A percentile compares a stretch with the other conserved stretches of the same genome.
Evolutionary conservation across 30 jellyfish, hydroid and myxozoan species (phyloP).

Genomic region (Hydra vulgaris): DNA sequence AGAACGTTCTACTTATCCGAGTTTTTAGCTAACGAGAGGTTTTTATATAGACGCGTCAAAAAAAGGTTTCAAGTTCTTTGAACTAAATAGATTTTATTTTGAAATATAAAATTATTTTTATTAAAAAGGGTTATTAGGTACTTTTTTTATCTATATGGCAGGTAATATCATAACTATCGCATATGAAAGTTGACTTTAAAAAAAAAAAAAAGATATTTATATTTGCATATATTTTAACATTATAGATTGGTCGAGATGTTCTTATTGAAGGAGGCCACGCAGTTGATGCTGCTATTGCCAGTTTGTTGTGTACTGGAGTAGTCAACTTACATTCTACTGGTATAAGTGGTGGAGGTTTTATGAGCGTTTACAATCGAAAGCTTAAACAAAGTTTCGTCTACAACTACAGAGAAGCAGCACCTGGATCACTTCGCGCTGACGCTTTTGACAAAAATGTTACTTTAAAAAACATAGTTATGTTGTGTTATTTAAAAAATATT

Average conservation of each 20-base stretch:
- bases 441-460: constrained; percentile 13
- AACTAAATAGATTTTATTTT: too few species aligned
- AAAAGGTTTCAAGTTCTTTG: too few species aligned
- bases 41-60: too few species aligned
- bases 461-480: constrained; percentile 29
- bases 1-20: too few species aligned
- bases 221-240: too few species aligned
- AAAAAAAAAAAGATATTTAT: too few species aligned
- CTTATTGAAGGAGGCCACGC: constrained; percentile 71
- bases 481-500: background rate
- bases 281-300: constrained; percentile 84
- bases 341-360: constrained; percentile 91
- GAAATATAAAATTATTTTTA: too few species aligned
- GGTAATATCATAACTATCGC: too few species aligned
- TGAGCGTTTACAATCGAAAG: constrained; percentile 31
- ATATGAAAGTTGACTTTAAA: background rate
- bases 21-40: too few species aligned
- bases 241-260: constrained; percentile 47
- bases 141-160: too few species aligned
- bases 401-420: constrained; percentile 70
- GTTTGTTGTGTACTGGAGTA: constrained; percentile 58
- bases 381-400: constrained; percentile 20
- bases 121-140: too few species aligned
- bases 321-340: constrained; percentile 72
- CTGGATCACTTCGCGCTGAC: constrained; percentile 25